These are phyloP conservation scores for Macroteleia sp. DNA, from an alignment of 2,888 invertebrate species.

Conservation along the genomic window DNA sequence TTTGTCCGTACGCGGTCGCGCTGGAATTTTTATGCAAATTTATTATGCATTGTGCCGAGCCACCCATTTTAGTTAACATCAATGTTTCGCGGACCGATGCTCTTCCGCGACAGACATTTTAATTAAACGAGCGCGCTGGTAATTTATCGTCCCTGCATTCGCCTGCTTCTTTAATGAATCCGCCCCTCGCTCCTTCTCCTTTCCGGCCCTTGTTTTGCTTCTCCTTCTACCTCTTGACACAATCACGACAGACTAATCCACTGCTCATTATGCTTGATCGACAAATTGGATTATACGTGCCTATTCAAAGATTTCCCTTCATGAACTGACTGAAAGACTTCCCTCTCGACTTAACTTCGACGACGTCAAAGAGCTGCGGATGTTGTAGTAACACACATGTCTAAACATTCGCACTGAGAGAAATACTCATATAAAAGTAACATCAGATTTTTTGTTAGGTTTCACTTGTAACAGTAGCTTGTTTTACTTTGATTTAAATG, in stretches of 20 bases:
- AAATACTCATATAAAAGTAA: too few relatives aligned
- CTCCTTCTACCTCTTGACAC: conserved; percentile 37
- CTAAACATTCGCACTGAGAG: conserved; percentile 25
- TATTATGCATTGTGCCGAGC: conserved; percentile 68
- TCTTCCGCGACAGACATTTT: conserved; percentile 63
- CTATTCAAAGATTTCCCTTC: conserved; percentile 32
- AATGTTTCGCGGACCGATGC: conserved; percentile 50
- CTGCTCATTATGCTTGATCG: conserved; percentile 50
- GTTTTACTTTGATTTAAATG: too few relatives aligned
- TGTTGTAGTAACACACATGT: neutral
- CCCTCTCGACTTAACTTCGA: neutral
- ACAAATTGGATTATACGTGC: conserved; percentile 58
- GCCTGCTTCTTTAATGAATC: conserved; percentile 40
- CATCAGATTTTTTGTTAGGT: too few relatives aligned
- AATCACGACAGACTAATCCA: conserved; percentile 49
- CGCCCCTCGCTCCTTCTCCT: neutral
- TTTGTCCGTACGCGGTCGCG: too few relatives aligned
- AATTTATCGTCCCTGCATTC: conserved; percentile 39
- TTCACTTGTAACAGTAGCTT: too few relatives aligned
- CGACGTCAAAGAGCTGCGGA: neutral
- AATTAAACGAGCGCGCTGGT: conserved; percentile 49
- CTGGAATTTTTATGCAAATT: conserved; percentile 79
- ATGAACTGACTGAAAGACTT: neutral
- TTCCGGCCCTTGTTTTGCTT: conserved; percentile 32
- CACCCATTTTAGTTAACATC: conserved; percentile 64